These are phyloP conservation scores for Eupelmus urozonus DNA, from an alignment of 2,888 invertebrate genomes.

Conservation along the genomic window DNA sequence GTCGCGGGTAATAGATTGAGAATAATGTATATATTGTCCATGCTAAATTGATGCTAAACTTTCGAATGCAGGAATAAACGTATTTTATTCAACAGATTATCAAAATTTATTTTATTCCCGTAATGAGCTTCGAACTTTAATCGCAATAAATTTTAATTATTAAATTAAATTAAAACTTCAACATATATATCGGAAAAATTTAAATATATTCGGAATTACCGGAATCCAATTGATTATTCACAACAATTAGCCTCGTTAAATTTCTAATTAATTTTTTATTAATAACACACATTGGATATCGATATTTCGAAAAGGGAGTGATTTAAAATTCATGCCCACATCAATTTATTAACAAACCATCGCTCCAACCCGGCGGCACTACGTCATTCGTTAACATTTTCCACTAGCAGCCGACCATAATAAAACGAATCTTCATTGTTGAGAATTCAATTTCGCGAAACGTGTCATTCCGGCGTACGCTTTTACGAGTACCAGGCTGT, in stretches of 20 bases:
- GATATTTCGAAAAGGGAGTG: background rate
- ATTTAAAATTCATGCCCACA: too few relatives aligned
- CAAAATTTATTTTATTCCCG: too few relatives aligned
- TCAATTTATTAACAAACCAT: background rate
- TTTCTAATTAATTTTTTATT: background rate
- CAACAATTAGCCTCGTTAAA: background rate
- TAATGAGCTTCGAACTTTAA: too few relatives aligned
- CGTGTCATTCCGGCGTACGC: constrained; percentile 3
- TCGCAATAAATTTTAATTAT: background rate
- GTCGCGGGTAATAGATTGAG: too few relatives aligned
- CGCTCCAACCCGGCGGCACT: background rate
- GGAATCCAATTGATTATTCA: background rate
- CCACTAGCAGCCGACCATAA: too few relatives aligned
- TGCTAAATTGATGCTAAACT: too few relatives aligned
- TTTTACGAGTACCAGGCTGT: background rate
- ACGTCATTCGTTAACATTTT: too few relatives aligned
- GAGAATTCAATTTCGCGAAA: constrained; percentile 8
- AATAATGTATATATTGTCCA: too few relatives aligned
- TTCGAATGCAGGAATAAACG: too few relatives aligned
- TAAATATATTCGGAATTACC: background rate
- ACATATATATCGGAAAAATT: background rate
- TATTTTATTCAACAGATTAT: too few relatives aligned
- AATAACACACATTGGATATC: background rate
- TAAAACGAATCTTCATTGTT: background rate
- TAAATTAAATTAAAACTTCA: background rate